Base-by-base conservation (phyloP, 1,140 invertebrate genomes). In the Charaxes varanes region DNA sequence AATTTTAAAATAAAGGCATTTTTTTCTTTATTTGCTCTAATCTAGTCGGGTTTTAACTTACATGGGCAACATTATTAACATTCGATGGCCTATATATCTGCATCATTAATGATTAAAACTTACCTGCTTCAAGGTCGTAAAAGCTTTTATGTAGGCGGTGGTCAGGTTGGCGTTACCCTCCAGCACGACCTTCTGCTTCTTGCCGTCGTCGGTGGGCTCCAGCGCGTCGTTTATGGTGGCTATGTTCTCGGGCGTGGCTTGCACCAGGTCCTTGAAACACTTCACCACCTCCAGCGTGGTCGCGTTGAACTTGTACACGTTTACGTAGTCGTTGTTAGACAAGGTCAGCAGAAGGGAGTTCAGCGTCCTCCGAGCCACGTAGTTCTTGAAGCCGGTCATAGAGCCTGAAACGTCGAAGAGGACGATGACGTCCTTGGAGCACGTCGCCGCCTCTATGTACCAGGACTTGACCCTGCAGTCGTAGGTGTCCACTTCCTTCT, bases 281-380 rank as follows among this genome's bases (percentile, higher is more conserved):
- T 87, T 85, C 2, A 96, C 90, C 3, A 93, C 86, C 47, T 92
- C 88, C 4, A 87, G 66, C 0, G 89, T 88, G 0, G 78, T 77
- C 14, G 89, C 87, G 14, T 89, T 90, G 66, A 93, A 96, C 26
- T 88, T 90, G 34, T 96, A 91, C 16, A 99, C 91, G 53, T 97
- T 97, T 24, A 99, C 92, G 68, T 95, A 98, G 79, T 99, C 98
- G 77, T 99, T 98, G 64, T 99, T 98, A 5, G 94, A 98, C 4
- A 99, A 88, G 0, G 98, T 99, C 17, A 98, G 94, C 45, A 99
- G 77, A 23, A 99, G 92, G 17, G 92, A 92, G 7, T 88, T 85
- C 32, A 97, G 91, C 0, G 97, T 96, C 41, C 88, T 85, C 42
- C 86, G 80, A 3, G 88, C 88, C 15, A 90, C 87, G 54, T 89